Conservation (phyloP, 2,888 invertebrate species). For the Lasioglossum lativentre region DNA sequence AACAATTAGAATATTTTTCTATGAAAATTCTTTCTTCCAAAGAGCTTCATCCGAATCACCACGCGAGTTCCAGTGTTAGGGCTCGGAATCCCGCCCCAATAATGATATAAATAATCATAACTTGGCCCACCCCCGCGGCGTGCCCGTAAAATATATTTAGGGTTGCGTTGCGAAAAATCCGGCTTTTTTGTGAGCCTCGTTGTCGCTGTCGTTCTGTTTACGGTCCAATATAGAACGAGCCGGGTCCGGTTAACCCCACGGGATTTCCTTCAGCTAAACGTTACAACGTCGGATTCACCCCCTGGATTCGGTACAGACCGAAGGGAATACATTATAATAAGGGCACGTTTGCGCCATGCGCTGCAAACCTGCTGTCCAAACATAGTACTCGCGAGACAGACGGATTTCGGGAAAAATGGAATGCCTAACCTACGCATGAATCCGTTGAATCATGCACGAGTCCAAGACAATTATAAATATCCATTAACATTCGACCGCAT, state of each 20-base stretch:
- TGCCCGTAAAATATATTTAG: constrained; percentile 47
- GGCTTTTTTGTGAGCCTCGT: constrained; percentile 30
- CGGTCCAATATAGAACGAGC: constrained; percentile 55
- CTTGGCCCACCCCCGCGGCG: not conserved
- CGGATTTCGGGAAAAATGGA: constrained; percentile 37
- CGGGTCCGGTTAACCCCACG: constrained; percentile 60
- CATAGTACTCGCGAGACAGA: not conserved
- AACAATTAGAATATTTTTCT: not conserved
- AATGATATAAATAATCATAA: constrained; percentile 36
- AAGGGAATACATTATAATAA: constrained; percentile 73
- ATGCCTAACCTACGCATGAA: constrained; percentile 21
- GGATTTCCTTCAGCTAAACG: constrained; percentile 71
- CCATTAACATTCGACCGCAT: too few relatives aligned
- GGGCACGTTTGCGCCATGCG: constrained; percentile 54
- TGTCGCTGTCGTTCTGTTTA: constrained; percentile 62
- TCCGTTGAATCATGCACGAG: not conserved
- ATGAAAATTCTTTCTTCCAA: not conserved
- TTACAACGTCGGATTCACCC: constrained; percentile 65
- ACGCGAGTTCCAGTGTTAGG: not conserved
- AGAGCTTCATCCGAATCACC: not conserved
- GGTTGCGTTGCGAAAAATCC: constrained; percentile 41
- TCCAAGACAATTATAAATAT: not conserved
- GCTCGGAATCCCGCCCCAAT: not conserved
- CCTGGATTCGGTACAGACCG: constrained; percentile 58
- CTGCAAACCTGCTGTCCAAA: constrained; percentile 51